A percentile compares a stretch with the other conserved stretches of the same genome.
Evolutionary conservation across 2,888 invertebrate genomes (phyloP).

Genomic region (Meliscaeva auricollis): DNA sequence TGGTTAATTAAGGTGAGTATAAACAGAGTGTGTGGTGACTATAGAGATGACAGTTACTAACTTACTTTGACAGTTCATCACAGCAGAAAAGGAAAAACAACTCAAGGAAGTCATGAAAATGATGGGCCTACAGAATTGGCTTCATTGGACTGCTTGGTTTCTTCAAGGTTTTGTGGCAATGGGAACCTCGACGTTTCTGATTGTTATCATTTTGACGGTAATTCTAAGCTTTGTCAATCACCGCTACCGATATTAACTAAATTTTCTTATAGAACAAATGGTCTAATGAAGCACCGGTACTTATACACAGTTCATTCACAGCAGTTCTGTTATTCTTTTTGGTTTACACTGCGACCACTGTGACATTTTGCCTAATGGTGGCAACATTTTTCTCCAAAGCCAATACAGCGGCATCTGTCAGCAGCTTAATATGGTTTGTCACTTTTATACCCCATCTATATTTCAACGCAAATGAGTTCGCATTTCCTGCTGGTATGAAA

Average conservation of each 20-base stretch:
- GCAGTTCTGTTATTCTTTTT: constrained; percentile 89
- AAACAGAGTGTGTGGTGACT: not conserved
- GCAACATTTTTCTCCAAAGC: constrained; percentile 91
- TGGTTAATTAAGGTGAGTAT: constrained; percentile 87
- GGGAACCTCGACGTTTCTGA: constrained; percentile 85
- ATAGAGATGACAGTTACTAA: constrained; percentile 68
- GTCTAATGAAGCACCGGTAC: constrained; percentile 85
- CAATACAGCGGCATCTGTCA: constrained; percentile 89
- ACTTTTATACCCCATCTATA: constrained; percentile 89
- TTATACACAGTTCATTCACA: constrained; percentile 88
- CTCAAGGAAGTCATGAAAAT: constrained; percentile 92
- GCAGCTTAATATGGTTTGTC: constrained; percentile 90
- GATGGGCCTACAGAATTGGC: constrained; percentile 92
- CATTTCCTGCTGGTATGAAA: constrained; percentile 86
- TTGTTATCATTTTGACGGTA: constrained; percentile 86
- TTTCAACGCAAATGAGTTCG: constrained; percentile 87
- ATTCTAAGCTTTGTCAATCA: constrained; percentile 77
- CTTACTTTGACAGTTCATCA: constrained; percentile 78
- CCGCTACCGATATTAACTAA: not conserved
- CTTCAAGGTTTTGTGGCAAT: constrained; percentile 89
- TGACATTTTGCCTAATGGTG: constrained; percentile 90
- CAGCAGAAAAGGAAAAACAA: constrained; percentile 77
- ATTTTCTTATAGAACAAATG: constrained; percentile 81
- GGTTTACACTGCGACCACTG: constrained; percentile 88
- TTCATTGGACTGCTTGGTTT: constrained; percentile 94